phyloP scores from a whole-genome alignment of 2,113 vertebrate genomes.

The Dolichotis patagonum region DNA sequence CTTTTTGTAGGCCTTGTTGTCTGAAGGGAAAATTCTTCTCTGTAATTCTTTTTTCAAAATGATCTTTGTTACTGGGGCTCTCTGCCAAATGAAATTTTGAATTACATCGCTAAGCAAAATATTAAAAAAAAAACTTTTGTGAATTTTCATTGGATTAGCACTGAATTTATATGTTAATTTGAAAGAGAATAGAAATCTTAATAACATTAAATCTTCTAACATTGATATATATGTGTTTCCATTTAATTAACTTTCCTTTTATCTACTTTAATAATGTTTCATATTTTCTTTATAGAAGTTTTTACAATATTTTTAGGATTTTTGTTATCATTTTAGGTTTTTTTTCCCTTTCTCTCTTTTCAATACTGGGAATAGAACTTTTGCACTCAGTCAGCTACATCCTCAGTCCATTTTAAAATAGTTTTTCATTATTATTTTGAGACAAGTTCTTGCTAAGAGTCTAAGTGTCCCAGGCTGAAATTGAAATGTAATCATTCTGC shows the following conservation, averaged over 20 bases:
- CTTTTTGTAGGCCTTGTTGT: neutral
- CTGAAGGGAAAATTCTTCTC: neutral
- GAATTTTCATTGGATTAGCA: neutral
- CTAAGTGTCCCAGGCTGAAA: neutral
- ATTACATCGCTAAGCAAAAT: neutral
- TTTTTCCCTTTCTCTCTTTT: neutral
- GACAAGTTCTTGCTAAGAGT: neutral
- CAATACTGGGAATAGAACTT: neutral
- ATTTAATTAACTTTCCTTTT: neutral
- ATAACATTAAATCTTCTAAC: neutral
- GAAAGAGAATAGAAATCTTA: neutral
- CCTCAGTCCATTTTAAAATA: neutral
- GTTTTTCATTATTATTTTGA: neutral
- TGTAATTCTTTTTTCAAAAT: neutral
- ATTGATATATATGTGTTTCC: neutral
- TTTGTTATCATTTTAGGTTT: neutral
- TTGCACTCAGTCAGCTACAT: neutral
- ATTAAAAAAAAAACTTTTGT: neutral
- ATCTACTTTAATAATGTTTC: neutral
- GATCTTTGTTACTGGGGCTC: neutral
- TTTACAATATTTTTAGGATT: neutral
- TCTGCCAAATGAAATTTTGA: neutral
- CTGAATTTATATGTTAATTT: slow-evolving; percentile 1
- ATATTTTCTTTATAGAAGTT: neutral
- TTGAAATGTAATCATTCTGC: neutral